These are phyloP conservation scores for Euspilapteryx auroguttella DNA, from an alignment of 2,888 invertebrate genomes.

Conservation along the genomic window DNA sequence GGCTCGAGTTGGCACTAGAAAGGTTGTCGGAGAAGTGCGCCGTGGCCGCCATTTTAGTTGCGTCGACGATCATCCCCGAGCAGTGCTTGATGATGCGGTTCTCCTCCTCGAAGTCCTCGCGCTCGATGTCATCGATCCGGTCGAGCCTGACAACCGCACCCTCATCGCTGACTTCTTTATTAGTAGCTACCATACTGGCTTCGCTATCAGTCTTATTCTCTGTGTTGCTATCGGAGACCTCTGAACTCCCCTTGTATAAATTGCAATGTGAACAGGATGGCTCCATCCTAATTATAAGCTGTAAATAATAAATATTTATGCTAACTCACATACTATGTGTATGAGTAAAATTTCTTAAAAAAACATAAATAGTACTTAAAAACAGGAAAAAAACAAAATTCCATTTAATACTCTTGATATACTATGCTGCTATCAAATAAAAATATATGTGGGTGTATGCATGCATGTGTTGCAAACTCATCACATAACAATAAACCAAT, in stretches of 20 bases:
- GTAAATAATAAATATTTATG: too few relatives aligned
- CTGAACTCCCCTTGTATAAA: slow-evolving; percentile 18
- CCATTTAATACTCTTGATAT: too few relatives aligned
- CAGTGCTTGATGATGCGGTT: slow-evolving; percentile 43
- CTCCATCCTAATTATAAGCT: slow-evolving; percentile 40
- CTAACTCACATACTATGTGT: too few relatives aligned
- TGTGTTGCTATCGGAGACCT: slow-evolving; percentile 21
- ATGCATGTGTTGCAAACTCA: too few relatives aligned
- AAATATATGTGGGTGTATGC: too few relatives aligned
- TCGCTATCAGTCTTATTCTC: slow-evolving; percentile 37
- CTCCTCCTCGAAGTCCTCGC: slow-evolving; percentile 50
- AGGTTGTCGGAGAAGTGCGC: slow-evolving; percentile 28
- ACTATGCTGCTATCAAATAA: too few relatives aligned
- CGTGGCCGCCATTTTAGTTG: slow-evolving; percentile 20
- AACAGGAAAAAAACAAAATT: too few relatives aligned
- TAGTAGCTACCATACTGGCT: slow-evolving; percentile 7
- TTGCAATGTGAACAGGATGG: slow-evolving; percentile 41
- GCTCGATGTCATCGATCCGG: slow-evolving; percentile 42
- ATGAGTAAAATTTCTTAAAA: too few relatives aligned
- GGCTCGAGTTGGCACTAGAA: slow-evolving; percentile 35
- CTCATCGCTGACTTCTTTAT: not conserved
- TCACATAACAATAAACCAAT: too few relatives aligned
- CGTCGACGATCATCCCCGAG: slow-evolving; percentile 37
- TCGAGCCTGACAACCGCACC: slow-evolving; percentile 8
- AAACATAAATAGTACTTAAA: too few relatives aligned